A percentile compares a stretch with the other conserved stretches of the same genome.
These are phyloP conservation scores for Lasioglossum villosulum DNA, from an alignment of 2,888 invertebrate species.

Conservation along the genomic window DNA sequence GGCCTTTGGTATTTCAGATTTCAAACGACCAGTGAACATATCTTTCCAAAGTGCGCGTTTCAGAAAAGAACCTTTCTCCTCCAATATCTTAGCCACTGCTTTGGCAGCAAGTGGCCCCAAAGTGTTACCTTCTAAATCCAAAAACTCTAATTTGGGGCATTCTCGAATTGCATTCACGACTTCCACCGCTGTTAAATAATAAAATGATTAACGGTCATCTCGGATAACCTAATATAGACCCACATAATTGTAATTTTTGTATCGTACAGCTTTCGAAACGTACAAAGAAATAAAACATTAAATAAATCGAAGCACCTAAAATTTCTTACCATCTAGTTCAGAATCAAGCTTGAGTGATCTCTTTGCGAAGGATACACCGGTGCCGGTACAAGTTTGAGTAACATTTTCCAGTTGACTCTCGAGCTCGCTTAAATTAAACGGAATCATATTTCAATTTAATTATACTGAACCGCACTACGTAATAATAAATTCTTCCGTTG, in stretches of 20 bases:
- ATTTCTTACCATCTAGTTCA: conserved; percentile 90
- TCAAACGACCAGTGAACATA: conserved; percentile 97
- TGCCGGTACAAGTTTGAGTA: conserved; percentile 76
- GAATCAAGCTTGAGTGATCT: conserved; percentile 91
- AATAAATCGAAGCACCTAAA: background rate
- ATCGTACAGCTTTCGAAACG: background rate
- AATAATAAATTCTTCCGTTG: background rate
- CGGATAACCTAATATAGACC: background rate
- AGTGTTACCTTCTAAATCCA: conserved; percentile 97
- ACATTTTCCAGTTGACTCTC: conserved; percentile 78
- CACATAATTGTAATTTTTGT: background rate
- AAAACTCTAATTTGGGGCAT: conserved; percentile 89
- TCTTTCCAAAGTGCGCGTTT: conserved; percentile 96
- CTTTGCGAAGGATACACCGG: conserved; percentile 93
- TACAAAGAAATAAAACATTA: background rate
- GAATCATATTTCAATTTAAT: conserved; percentile 82
- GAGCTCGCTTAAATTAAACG: conserved; percentile 87
- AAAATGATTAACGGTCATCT: conserved; percentile 2
- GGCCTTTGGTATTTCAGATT: conserved; percentile 97
- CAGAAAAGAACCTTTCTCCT: conserved; percentile 91
- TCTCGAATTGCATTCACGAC: conserved; percentile 91
- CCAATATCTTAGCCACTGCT: conserved; percentile 92
- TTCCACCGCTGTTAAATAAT: conserved; percentile 87
- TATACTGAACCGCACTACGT: conserved; percentile 2
- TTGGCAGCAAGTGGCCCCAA: conserved; percentile 95